Evolutionary conservation across 2,888 invertebrate species (phyloP).

Genomic region (Clostera curtula): DNA sequence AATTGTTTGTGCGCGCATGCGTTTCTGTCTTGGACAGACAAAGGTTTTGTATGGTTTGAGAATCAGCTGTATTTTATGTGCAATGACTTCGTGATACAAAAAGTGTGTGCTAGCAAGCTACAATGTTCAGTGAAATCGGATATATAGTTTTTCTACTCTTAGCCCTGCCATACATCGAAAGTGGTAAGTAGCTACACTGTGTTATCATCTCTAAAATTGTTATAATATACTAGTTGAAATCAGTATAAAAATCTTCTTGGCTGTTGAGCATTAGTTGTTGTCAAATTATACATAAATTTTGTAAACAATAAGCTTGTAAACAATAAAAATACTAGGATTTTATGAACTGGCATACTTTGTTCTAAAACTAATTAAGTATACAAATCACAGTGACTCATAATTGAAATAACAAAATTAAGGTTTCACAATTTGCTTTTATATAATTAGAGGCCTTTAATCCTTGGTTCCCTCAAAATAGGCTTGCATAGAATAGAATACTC

Average conservation of each 20-base stretch:
- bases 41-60: conserved; percentile 76
- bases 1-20: conserved; percentile 74
- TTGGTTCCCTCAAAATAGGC: too few relatives aligned
- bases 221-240: conserved; percentile 19
- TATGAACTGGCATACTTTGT: too few relatives aligned
- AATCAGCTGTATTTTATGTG: conserved; percentile 75
- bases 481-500: too few relatives aligned
- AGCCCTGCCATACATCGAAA: conserved; percentile 81
- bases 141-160: conserved; percentile 80
- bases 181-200: conserved; percentile 72
- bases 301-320: too few relatives aligned
- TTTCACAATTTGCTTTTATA: too few relatives aligned
- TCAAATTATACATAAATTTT: too few relatives aligned
- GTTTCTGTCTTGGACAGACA: conserved; percentile 73
- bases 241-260: too few relatives aligned
- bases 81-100: conserved; percentile 71
- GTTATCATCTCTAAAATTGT: conserved; percentile 16
- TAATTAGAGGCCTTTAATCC: too few relatives aligned
- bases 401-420: too few relatives aligned
- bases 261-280: conserved; percentile 2
- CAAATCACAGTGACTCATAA: too few relatives aligned
- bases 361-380: too few relatives aligned
- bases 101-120: conserved; percentile 64
- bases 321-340: too few relatives aligned
- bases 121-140: conserved; percentile 79